Evolutionary conservation across 2,888 invertebrate species (phyloP).

Genomic region (Hypomecis punctinalis): DNA sequence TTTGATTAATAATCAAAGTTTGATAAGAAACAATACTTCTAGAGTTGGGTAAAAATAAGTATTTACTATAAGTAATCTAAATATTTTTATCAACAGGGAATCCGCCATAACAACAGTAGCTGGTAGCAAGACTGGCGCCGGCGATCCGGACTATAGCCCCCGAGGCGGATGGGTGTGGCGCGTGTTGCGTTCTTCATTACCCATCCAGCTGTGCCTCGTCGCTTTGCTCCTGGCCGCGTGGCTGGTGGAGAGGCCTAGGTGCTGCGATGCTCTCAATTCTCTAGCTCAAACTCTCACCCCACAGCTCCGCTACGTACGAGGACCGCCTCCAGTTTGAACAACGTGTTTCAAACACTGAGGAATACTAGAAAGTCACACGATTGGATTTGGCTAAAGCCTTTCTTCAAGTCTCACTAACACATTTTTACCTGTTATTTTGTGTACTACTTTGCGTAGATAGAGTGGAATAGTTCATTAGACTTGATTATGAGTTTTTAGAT

Average conservation of each 20-base stretch:
- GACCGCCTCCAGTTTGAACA: conserved; percentile 91
- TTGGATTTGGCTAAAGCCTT: conserved; percentile 26
- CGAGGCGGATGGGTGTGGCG: conserved; percentile 89
- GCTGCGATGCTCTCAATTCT: conserved; percentile 92
- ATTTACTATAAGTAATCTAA: not conserved
- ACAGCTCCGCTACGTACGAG: conserved; percentile 92
- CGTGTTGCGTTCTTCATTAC: conserved; percentile 90
- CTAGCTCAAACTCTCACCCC: conserved; percentile 91
- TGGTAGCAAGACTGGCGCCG: conserved; percentile 81
- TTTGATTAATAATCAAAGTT: too few relatives aligned
- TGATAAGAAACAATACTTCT: too few relatives aligned
- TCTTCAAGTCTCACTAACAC: conserved; percentile 28
- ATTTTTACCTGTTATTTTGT: conserved; percentile 19
- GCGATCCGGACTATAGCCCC: conserved; percentile 84
- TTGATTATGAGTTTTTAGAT: conserved; percentile 19
- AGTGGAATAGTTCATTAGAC: conserved; percentile 25
- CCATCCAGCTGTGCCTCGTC: conserved; percentile 90
- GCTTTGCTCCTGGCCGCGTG: conserved; percentile 90
- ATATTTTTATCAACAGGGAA: conserved; percentile 56
- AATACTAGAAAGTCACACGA: conserved; percentile 26
- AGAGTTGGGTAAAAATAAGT: too few relatives aligned
- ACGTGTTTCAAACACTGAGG: conserved; percentile 47
- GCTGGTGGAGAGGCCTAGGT: conserved; percentile 90
- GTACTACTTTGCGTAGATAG: conserved; percentile 28
- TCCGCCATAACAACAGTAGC: conserved; percentile 59